phyloP scores from a whole-genome alignment of 2,797 vertebrate genomes.

The Eremophila alpestris region DNA sequence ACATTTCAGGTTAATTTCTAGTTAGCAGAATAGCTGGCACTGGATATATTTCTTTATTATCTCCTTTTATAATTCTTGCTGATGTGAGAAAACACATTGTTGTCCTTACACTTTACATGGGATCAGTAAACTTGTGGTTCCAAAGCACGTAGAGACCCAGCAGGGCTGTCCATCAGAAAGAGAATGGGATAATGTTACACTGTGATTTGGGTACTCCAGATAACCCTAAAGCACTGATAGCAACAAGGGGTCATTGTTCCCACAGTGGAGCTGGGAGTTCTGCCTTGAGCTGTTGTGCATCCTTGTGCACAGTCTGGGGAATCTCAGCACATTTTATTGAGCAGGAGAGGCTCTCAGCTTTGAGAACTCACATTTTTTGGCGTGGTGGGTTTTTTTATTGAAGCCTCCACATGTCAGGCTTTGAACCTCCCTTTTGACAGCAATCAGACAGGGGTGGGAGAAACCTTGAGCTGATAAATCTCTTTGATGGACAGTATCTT shows the following conservation, averaged over 20 bases:
- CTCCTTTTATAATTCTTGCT: not conserved
- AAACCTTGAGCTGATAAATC: slow-evolving; percentile 21
- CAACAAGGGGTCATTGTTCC: slow-evolving; percentile 15
- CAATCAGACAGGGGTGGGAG: not conserved
- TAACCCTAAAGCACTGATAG: slow-evolving; percentile 21
- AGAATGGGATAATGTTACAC: not conserved
- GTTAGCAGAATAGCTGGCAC: not conserved
- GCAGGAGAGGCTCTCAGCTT: not conserved
- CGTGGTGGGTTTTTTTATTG: not conserved
- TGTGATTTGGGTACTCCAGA: slow-evolving; percentile 2
- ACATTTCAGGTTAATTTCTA: not conserved
- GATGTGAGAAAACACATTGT: not conserved
- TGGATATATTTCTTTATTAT: not conserved
- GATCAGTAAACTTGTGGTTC: not conserved
- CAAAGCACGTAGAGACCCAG: not conserved
- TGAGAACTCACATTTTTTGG: not conserved
- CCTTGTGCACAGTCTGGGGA: not conserved
- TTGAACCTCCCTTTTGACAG: slow-evolving; percentile 31
- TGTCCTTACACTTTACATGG: not conserved
- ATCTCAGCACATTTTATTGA: not conserved
- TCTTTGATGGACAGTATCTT: slow-evolving; percentile 30
- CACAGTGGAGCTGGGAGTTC: not conserved
- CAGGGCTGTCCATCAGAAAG: slow-evolving; percentile 15
- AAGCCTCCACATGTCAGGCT: not conserved
- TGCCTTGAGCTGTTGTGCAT: slow-evolving; percentile 15